Conservation (phyloP, 2,888 invertebrate species). For the Cerceris rybyensis region DNA sequence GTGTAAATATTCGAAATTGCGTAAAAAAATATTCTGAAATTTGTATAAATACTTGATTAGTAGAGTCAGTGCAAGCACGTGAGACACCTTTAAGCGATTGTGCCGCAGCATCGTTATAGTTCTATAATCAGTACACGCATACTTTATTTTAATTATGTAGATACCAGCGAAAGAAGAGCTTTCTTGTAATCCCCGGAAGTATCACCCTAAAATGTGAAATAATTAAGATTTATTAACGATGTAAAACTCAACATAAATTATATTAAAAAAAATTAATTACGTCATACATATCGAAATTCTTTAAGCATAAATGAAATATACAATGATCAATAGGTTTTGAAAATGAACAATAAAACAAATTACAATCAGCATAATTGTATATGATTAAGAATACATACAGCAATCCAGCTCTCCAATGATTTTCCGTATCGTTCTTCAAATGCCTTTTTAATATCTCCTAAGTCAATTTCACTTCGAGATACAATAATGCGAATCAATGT, state of each 20-base stretch:
- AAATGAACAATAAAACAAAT: neutral
- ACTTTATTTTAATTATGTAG: slow-evolving; percentile 81
- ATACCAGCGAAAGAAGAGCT: slow-evolving; percentile 92
- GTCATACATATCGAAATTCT: too few relatives aligned
- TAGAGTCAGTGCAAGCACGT: slow-evolving; percentile 18
- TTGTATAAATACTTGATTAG: slow-evolving; percentile 16
- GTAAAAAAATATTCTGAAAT: slow-evolving; percentile 27
- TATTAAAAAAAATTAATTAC: too few relatives aligned
- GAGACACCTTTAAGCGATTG: slow-evolving; percentile 13
- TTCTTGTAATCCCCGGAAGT: slow-evolving; percentile 97
- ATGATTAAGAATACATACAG: slow-evolving; percentile 85
- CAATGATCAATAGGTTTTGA: too few relatives aligned
- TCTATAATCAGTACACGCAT: neutral
- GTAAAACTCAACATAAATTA: too few relatives aligned
- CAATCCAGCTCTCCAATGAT: slow-evolving; percentile 91
- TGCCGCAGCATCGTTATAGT: neutral
- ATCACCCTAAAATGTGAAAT: slow-evolving; percentile 89
- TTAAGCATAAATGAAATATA: too few relatives aligned
- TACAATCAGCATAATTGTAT: neutral
- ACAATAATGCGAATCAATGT: slow-evolving; percentile 96
- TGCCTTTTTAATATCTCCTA: slow-evolving; percentile 95
- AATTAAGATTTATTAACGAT: slow-evolving; percentile 16
- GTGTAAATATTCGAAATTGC: slow-evolving; percentile 14
- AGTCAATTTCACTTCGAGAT: slow-evolving; percentile 94
- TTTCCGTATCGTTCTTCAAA: slow-evolving; percentile 93